Base-by-base conservation (phyloP, 2,888 invertebrate genomes). In the Tachina lurida region DNA sequence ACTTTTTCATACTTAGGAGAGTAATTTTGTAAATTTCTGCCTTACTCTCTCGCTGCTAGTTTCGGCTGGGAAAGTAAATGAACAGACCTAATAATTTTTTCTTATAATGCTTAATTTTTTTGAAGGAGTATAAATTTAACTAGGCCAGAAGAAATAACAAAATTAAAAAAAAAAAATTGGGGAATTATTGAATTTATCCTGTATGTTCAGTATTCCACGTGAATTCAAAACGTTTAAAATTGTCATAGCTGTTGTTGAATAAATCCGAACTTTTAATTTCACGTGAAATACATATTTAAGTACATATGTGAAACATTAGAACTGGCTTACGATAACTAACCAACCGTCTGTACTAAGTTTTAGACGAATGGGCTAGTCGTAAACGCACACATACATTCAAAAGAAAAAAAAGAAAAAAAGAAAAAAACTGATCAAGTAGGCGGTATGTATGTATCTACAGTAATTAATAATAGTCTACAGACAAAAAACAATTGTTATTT, bases 401-500 rank as follows among this genome's bases (percentile, higher is more conserved):
- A 22, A 56, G 22, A 13, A n/a, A 31, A 58, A 58, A 31, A n/a
- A 60, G n/a, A n/a, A 3, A 7, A 3, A 22, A 56, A 56, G 13
- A n/a, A 31, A 58, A 58, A 31, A n/a, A 60, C 15, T 39, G 39
- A 39, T 58, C 31, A 31, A 58, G 58, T 58, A 39, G 58, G 39
- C 39, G 4, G 41, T 43, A n/a, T n/a, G n/a, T n/a, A 3, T 43
- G 60, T 47, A 56, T 70, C 56, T 74, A 84, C 65, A 58, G 31
- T 45, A 22, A 63, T 13, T 22, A 71, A 56, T 74, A 73, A n/a
- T n/a, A 67, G 12, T 58, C 45, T 65, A 76, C 65, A 80, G 65
- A 54, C 54, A 84, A 63, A 71, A 60, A 76, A 84, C 58, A 68
- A 71, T 62, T 84, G 76, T 76, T 84, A 80, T 84, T 84, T 84